Conservation (phyloP, 30 jellyfish, hydroid and myxozoan species). For the Aurelia aurita region DNA sequence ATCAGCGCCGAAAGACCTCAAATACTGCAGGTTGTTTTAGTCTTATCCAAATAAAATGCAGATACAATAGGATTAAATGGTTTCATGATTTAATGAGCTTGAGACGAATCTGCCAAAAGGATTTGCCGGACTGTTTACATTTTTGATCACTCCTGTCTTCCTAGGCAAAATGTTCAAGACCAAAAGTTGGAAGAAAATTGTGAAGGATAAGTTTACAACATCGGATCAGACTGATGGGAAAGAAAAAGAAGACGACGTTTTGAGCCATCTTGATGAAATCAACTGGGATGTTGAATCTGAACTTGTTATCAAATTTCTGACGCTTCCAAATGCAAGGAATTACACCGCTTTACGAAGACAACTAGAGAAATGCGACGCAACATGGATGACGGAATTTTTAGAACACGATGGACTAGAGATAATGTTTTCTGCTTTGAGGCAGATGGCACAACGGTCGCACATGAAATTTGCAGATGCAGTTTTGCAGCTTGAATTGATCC, state of each 20-base stretch:
- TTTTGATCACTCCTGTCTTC: too few relatives aligned
- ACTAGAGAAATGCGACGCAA: slow-evolving; percentile 65
- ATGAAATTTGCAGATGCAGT: slow-evolving; percentile 85
- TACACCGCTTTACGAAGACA: slow-evolving; percentile 78
- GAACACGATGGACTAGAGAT: slow-evolving; percentile 77
- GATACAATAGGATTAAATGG: too few relatives aligned
- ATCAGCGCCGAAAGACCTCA: too few relatives aligned
- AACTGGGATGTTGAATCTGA: slow-evolving; percentile 72
- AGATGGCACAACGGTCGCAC: slow-evolving; percentile 63
- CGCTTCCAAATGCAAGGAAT: slow-evolving; percentile 81
- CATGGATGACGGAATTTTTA: slow-evolving; percentile 81
- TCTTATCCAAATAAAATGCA: too few relatives aligned
- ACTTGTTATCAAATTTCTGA: slow-evolving; percentile 64
- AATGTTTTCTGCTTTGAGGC: slow-evolving; percentile 85
- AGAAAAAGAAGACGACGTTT: slow-evolving; percentile 10
- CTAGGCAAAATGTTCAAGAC: background rate
- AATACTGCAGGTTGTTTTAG: too few relatives aligned
- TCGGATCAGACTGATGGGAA: slow-evolving; percentile 13
- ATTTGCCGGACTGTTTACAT: too few relatives aligned
- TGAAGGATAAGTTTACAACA: slow-evolving; percentile 25
- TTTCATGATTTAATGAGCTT: too few relatives aligned
- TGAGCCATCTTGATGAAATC: slow-evolving; percentile 35
- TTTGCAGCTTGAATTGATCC: slow-evolving; percentile 70
- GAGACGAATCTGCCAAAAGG: too few relatives aligned
- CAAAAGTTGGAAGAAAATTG: slow-evolving; percentile 50